Evolutionary conservation across 2,113 vertebrate genomes (phyloP), one percentile per base, ranked within the genome.

Genomic region (Perognathus longimembris): DNA sequence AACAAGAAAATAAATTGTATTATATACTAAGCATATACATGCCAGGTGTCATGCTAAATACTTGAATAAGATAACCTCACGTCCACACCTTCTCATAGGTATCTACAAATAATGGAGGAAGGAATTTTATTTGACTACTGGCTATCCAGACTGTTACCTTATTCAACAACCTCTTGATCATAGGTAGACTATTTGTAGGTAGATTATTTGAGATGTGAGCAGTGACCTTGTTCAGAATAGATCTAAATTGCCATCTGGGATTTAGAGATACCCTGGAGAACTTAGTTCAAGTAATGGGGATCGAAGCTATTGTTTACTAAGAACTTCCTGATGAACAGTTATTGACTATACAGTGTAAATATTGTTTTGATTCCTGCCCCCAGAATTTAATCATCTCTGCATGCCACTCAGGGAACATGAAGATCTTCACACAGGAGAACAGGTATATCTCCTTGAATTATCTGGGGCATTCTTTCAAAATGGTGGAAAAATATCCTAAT

Each of bases 141-240:
- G 5, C 28, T 26, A 45, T 59, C n/a, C 36, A 64, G 66, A 92
- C 26, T 34, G 71, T 30, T 36, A 42, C 26, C 21, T 73, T 30
- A 73, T 34, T 70, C 40, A n/a, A 5, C 20, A 59, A 54, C 67
- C 63, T 75, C 2, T n/a, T 22, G 40, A 30, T 22, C 8, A 50
- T 28, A 63, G 74, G 50, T 54, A 85, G 50, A 80, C 64, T 57
- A 24, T 32, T n/a, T 78, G 4, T 14, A 34, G 59, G 24, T 24
- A 73, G 63, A 78, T 59, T 92, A 63, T 79, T 71, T 85, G 77
- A 83, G 38, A 30, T n/a, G 45, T 75, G 28, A 45, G 69, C 59
- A 71, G 18, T 54, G 38, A 70, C 81, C 54, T 93, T 74, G 34
- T 66, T 77, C 50, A 63, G 45, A 71, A 64, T 59, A 14, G 24